These are phyloP conservation scores for Acanthoscelides obtectus DNA, from an alignment of 2,888 invertebrate genomes.

Conservation along the genomic window DNA sequence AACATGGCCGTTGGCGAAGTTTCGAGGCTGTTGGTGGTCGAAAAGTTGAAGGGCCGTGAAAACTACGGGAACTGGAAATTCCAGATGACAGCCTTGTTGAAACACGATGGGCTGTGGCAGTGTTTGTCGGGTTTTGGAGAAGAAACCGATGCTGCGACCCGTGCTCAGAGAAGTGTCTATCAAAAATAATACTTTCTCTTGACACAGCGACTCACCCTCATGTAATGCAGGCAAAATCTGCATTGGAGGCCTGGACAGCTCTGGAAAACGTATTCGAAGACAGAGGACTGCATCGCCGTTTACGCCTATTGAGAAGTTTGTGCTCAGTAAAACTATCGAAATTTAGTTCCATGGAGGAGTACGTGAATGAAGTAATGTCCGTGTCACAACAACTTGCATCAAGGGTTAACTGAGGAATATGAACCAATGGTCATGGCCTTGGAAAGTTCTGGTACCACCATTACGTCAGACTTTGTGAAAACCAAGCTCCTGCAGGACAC, in stretches of 20 bases:
- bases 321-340: constrained; percentile 16
- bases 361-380: constrained; percentile 23
- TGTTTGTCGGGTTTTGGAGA: constrained; percentile 11
- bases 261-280: constrained; percentile 22
- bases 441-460: too few relatives aligned
- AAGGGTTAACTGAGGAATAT: constrained; percentile 17
- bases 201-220: constrained; percentile 19
- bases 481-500: constrained; percentile 17
- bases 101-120: constrained; percentile 16
- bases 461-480: too few relatives aligned
- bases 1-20: too few relatives aligned
- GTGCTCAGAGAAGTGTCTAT: too few relatives aligned
- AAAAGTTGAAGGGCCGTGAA: constrained; percentile 14
- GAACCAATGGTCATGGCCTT: too few relatives aligned
- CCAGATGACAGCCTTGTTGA: constrained; percentile 16
- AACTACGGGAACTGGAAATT: constrained; percentile 18
- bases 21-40: too few relatives aligned
- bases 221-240: constrained; percentile 18
- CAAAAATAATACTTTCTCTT: too few relatives aligned
- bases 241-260: constrained; percentile 19
- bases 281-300: constrained; percentile 16
- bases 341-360: constrained; percentile 19
- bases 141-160: too few relatives aligned
- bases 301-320: constrained; percentile 11
- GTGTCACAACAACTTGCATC: constrained; percentile 18